Conservation (phyloP, 1,140 invertebrate genomes). For the Batillaria attramentaria region DNA sequence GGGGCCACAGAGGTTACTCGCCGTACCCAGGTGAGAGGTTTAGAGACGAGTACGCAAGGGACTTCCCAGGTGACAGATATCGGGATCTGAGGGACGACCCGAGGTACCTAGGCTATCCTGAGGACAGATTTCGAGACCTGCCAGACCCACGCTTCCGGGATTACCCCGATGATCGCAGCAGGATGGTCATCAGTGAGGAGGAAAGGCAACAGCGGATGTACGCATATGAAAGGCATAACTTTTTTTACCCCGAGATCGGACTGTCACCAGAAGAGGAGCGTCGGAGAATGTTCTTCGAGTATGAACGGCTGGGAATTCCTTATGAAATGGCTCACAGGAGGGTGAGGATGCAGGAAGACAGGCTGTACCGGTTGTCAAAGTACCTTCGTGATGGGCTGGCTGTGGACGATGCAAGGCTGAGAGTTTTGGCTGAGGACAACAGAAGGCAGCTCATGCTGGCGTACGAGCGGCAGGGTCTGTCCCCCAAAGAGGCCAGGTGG, state of each 20-base stretch:
- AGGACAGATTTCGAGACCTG: too few relatives aligned
- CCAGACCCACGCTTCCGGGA: too few relatives aligned
- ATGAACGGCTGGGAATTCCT: constrained; percentile 18
- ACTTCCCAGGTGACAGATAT: too few relatives aligned
- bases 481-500: constrained; percentile 9
- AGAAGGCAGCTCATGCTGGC: constrained; percentile 14
- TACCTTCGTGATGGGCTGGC: constrained; percentile 10
- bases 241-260: constrained; percentile 1
- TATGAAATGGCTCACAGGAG: constrained; percentile 9
- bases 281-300: constrained; percentile 8
- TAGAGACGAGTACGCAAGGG: too few relatives aligned
- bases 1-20: too few relatives aligned
- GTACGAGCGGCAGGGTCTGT: constrained; percentile 22
- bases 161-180: too few relatives aligned
- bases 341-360: constrained; percentile 9
- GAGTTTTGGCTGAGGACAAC: constrained; percentile 14
- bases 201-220: constrained; percentile 12
- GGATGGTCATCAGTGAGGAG: neutral
- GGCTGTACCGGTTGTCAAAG: neutral
- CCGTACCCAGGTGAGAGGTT: too few relatives aligned
- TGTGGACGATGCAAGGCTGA: constrained; percentile 17
- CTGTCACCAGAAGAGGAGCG: constrained; percentile 12
- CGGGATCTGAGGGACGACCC: too few relatives aligned
- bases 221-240: neutral
- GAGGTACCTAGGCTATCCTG: too few relatives aligned